Percentiles rank a stretch among this genome's conserved stretches.
Evolutionary conservation across 2,113 vertebrate genomes (phyloP).

Genomic region (Saccopteryx bilineata): DNA sequence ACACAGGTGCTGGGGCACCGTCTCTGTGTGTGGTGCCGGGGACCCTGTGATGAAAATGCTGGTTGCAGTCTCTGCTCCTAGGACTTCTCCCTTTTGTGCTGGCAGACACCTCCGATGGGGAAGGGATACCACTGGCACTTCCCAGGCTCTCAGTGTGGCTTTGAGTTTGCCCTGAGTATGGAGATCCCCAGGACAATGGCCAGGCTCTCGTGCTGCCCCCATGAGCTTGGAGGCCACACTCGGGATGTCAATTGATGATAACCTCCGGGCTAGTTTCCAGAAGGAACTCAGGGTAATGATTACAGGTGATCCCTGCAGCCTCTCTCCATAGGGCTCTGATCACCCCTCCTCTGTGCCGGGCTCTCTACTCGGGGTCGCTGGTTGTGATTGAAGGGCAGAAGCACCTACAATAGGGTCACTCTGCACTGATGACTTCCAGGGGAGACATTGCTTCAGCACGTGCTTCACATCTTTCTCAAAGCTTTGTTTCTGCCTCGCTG

Average conservation of each 20-base stretch:
- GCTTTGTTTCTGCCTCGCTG: background rate
- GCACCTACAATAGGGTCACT: background rate
- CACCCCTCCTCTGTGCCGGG: background rate
- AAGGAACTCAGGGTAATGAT: no score
- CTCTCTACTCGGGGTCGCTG: accelerated
- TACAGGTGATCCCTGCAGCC: accelerated
- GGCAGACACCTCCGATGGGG: background rate
- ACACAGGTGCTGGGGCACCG: background rate
- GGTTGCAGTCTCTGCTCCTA: background rate
- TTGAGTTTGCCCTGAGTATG: background rate
- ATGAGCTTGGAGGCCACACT: accelerated
- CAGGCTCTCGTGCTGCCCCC: no score
- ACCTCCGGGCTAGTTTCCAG: background rate
- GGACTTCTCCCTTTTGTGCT: background rate
- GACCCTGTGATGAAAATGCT: background rate
- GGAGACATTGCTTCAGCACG: background rate
- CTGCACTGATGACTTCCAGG: background rate
- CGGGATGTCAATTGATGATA: background rate
- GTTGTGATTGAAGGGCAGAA: background rate
- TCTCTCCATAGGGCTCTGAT: background rate
- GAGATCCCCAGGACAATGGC: background rate
- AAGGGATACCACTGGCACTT: background rate
- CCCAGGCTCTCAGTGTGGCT: background rate
- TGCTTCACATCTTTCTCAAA: background rate
- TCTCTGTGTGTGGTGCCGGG: background rate